phyloP scores from a whole-genome alignment of 2,888 invertebrate species.

The Athalia cordata region DNA sequence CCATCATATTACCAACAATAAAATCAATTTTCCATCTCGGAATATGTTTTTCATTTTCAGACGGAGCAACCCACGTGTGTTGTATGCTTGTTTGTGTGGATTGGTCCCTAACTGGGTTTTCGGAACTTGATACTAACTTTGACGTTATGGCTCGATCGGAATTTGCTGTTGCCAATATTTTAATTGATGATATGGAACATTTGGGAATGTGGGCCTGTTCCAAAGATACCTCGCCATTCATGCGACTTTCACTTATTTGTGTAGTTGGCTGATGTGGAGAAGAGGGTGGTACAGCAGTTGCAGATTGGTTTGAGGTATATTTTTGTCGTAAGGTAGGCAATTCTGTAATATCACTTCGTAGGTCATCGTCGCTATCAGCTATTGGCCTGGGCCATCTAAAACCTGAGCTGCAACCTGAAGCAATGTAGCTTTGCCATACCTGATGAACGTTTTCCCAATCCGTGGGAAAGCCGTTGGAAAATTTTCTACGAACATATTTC shows the following conservation, averaged over 20 bases:
- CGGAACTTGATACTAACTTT: not conserved
- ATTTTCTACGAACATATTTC: constrained; percentile 65
- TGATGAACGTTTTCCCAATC: constrained; percentile 69
- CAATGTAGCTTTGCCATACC: constrained; percentile 64
- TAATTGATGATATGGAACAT: not conserved
- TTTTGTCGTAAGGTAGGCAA: constrained; percentile 35
- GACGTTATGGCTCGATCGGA: not conserved
- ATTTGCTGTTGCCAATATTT: not conserved
- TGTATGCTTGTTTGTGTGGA: not conserved
- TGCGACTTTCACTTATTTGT: not conserved
- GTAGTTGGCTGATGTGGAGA: not conserved
- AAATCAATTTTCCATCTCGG: constrained; percentile 59
- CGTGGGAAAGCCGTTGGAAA: constrained; percentile 69
- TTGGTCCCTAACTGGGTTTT: not conserved
- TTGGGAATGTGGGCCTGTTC: not conserved
- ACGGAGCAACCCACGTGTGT: not conserved
- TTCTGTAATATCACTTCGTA: constrained; percentile 63
- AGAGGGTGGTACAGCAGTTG: not conserved
- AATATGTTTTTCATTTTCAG: constrained; percentile 55
- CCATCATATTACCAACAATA: constrained; percentile 59
- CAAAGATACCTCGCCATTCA: not conserved
- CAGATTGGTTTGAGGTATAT: not conserved
- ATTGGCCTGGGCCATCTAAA: constrained; percentile 69
- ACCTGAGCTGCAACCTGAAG: constrained; percentile 53
- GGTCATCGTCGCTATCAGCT: constrained; percentile 67